phyloP scores from a whole-genome alignment of 2,888 invertebrate species.

The Oscheius sp. region DNA sequence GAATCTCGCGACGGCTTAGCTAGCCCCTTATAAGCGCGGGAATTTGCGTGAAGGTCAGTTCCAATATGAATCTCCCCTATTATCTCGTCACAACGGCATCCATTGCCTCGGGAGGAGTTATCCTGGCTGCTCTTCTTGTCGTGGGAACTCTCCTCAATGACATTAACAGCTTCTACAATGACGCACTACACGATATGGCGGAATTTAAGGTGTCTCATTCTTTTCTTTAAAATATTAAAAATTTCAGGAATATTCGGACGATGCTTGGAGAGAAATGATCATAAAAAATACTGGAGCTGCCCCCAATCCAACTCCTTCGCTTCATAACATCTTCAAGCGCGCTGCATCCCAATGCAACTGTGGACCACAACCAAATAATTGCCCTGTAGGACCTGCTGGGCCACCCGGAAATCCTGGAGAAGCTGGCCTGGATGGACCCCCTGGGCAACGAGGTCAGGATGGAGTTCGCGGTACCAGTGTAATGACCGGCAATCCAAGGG shows the following conservation, averaged over 20 bases:
- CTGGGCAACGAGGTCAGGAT: slow-evolving; percentile 18
- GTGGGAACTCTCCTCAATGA: slow-evolving; percentile 49
- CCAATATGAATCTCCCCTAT: slow-evolving; percentile 24
- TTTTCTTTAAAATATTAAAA: slow-evolving; percentile 5
- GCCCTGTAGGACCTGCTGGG: slow-evolving; percentile 50
- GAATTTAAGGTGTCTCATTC: slow-evolving; percentile 57
- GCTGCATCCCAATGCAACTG: slow-evolving; percentile 41
- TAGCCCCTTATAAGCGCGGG: slow-evolving; percentile 13
- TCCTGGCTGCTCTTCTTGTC: slow-evolving; percentile 42
- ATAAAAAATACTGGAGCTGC: slow-evolving; percentile 31
- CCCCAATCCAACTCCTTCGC: slow-evolving; percentile 16
- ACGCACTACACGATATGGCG: slow-evolving; percentile 47
- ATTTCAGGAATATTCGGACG: slow-evolving; percentile 47
- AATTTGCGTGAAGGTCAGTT: too few species aligned
- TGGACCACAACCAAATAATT: slow-evolving; percentile 43
- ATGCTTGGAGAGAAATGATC: slow-evolving; percentile 54
- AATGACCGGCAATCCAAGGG: slow-evolving; percentile 38
- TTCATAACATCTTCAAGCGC: slow-evolving; percentile 44
- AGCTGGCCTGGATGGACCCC: slow-evolving; percentile 42
- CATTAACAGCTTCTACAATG: slow-evolving; percentile 47
- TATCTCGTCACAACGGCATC: slow-evolving; percentile 38
- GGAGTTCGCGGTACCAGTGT: slow-evolving; percentile 48
- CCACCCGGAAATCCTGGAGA: slow-evolving; percentile 44
- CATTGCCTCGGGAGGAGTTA: slow-evolving; percentile 42
- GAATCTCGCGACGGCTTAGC: background rate